Conservation (phyloP, 2,888 invertebrate genomes). For the Chymomyza caudatula region DNA sequence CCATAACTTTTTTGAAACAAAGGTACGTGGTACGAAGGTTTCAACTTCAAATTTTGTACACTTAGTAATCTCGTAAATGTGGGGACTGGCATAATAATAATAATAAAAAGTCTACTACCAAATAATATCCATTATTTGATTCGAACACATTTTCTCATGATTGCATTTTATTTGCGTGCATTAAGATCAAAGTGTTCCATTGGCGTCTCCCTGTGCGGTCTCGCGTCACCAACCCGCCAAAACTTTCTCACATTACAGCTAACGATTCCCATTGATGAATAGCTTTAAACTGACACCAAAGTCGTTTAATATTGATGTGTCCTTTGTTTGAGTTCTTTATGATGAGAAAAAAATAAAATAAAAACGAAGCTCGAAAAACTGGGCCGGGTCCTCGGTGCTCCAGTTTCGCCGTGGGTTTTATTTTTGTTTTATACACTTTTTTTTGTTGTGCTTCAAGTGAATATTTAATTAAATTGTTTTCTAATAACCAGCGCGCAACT, state of each 20-base stretch:
- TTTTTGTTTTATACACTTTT: constrained; percentile 26
- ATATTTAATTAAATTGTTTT: constrained; percentile 78
- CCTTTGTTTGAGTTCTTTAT: constrained; percentile 55
- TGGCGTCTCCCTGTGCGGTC: constrained; percentile 1
- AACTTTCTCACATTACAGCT: constrained; percentile 64
- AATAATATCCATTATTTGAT: not conserved
- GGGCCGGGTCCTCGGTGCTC: not conserved
- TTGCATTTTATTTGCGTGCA: constrained; percentile 1
- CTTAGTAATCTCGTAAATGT: no score
- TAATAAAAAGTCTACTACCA: not conserved
- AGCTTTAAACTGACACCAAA: constrained; percentile 58
- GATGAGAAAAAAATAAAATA: constrained; percentile 45
- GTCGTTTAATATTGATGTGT: constrained; percentile 69
- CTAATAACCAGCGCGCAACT: constrained; percentile 71
- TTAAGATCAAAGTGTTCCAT: constrained; percentile 53
- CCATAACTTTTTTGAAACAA: no score
- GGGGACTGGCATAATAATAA: no score
- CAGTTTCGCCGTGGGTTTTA: constrained; percentile 7
- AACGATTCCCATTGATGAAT: constrained; percentile 23
- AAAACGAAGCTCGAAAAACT: not conserved
- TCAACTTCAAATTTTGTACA: no score
- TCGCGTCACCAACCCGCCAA: not conserved
- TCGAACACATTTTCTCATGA: constrained; percentile 4
- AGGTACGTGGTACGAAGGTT: no score
- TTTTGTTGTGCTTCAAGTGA: constrained; percentile 68